phyloP scores from a whole-genome alignment of 2,113 vertebrate species.

The Panurus biarmicus region DNA sequence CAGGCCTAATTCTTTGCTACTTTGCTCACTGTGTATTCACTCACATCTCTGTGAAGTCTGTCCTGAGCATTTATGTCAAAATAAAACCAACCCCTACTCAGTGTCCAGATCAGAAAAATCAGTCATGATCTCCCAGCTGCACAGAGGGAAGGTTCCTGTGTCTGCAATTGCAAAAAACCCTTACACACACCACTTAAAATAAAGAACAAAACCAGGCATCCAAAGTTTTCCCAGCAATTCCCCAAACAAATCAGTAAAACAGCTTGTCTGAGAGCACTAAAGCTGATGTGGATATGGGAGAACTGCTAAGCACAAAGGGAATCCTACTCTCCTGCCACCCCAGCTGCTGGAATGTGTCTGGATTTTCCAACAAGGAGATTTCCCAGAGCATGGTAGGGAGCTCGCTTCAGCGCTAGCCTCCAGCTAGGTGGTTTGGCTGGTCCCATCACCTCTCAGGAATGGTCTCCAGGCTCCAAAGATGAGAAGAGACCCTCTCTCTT shows the following conservation, averaged over 20 bases:
- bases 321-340: neutral
- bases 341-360: neutral
- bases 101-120: neutral
- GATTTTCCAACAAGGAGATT: neutral
- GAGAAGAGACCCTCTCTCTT: neutral
- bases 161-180: neutral
- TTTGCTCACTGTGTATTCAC: neutral
- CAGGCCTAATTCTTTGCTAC: neutral
- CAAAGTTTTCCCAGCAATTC: neutral
- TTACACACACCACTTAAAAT: neutral
- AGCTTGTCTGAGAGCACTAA: neutral
- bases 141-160: neutral
- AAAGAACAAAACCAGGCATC: neutral
- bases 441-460: neutral
- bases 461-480: neutral
- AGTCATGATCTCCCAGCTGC: neutral
- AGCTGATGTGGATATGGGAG: neutral
- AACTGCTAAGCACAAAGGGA: neutral
- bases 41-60: neutral
- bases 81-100: neutral
- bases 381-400: neutral
- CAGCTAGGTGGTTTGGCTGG: neutral
- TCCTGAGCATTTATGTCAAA: neutral
- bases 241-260: neutral
- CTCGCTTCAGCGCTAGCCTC: fast-evolving